Percentiles rank a stretch among this genome's conserved stretches.
These are phyloP conservation scores for Xenops minutus DNA, from an alignment of 2,797 vertebrate species.

Conservation along the genomic window DNA sequence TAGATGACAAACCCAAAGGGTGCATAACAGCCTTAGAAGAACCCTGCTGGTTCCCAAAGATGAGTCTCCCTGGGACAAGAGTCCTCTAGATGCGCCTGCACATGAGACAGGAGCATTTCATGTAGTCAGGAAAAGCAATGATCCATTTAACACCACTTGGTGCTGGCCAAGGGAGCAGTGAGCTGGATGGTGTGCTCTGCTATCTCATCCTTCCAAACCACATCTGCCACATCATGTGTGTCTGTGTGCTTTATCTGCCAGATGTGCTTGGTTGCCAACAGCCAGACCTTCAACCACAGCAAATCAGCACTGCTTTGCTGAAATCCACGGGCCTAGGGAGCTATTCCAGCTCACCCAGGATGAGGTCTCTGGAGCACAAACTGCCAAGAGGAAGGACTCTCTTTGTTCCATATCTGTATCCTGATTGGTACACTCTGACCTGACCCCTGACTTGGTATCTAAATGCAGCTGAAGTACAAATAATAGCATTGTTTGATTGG, in stretches of 20 bases:
- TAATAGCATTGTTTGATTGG: neutral
- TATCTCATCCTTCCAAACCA: neutral
- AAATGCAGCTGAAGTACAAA: neutral
- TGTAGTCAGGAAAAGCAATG: neutral
- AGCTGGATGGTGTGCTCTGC: neutral
- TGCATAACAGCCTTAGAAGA: neutral
- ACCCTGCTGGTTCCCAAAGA: neutral
- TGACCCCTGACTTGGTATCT: neutral
- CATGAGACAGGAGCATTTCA: neutral
- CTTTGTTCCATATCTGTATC: neutral
- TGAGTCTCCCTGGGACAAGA: neutral
- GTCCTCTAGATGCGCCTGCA: neutral
- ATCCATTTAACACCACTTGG: neutral
- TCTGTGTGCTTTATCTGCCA: neutral
- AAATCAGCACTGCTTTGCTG: neutral
- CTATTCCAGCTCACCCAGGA: neutral
- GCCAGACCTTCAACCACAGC: neutral
- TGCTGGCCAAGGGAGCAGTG: neutral
- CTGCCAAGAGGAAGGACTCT: neutral
- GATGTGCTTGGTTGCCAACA: neutral
- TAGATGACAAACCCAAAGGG: neutral
- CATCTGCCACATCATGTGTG: accelerated
- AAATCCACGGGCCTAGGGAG: neutral
- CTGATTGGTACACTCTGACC: neutral
- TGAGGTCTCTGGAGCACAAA: neutral